phyloP scores from a whole-genome alignment of 2,113 vertebrate species.

The Microtus richardsoni region DNA sequence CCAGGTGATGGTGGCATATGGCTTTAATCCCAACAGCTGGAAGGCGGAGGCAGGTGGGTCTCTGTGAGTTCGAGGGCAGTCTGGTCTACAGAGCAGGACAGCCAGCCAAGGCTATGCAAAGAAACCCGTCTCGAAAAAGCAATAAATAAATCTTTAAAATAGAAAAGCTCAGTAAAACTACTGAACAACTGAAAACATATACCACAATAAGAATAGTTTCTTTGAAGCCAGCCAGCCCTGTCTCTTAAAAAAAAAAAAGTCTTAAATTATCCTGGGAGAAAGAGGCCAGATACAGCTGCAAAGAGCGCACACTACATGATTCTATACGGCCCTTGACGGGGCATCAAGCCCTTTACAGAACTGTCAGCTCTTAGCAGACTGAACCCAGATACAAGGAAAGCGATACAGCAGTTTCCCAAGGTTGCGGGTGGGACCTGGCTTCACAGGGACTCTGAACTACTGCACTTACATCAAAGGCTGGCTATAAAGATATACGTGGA shows the following conservation, averaged over 20 bases:
- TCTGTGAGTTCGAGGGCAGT: no score
- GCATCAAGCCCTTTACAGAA: not conserved
- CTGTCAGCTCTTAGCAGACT: not conserved
- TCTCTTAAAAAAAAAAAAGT: not conserved
- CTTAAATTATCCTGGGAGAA: not conserved
- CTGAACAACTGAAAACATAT: not conserved
- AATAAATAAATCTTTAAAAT: not conserved
- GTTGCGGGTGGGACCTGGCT: not conserved
- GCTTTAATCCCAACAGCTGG: no score
- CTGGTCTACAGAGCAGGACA: not conserved
- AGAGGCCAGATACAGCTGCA: not conserved
- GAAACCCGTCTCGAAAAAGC: not conserved
- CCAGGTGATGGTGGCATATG: no score
- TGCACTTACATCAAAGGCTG: not conserved
- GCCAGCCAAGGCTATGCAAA: not conserved
- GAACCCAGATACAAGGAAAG: not conserved
- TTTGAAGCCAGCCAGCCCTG: not conserved
- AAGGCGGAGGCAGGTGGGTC: no score
- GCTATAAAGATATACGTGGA: not conserved
- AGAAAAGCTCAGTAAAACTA: not conserved
- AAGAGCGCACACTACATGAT: not conserved
- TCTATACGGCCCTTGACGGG: not conserved
- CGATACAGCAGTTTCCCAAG: not conserved
- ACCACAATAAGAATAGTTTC: not conserved
- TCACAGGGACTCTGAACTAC: not conserved